These are phyloP conservation scores for Portunus trituberculatus DNA, from an alignment of 1,140 invertebrate species.

Conservation along the genomic window DNA sequence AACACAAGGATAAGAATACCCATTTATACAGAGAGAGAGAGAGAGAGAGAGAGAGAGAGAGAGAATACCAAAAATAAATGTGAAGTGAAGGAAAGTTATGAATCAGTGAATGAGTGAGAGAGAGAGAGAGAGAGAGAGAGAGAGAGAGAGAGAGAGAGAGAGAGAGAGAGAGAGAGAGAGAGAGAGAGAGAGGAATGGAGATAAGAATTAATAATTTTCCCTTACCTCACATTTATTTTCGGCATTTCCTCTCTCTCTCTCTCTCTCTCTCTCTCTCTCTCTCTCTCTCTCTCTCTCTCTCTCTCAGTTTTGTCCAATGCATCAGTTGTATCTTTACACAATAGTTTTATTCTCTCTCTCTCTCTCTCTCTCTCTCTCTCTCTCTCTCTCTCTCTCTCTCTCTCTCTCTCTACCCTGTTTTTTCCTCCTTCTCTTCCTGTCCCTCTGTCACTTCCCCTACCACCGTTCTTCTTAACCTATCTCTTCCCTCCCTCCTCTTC, in stretches of 20 bases:
- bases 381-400: no score
- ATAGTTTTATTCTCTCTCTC: neutral
- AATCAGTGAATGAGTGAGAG: no score
- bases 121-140: neutral
- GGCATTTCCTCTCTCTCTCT: no score
- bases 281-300: no score
- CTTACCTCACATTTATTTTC: no score
- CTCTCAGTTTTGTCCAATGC: neutral
- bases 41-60: conserved; percentile 45
- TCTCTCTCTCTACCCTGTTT: neutral
- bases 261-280: no score
- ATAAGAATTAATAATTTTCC: no score
- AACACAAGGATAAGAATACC: neutral
- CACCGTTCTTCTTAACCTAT: neutral
- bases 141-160: neutral
- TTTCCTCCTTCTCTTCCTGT: neutral
- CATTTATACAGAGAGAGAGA: conserved; percentile 21
- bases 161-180: no score
- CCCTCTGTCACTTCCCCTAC: neutral
- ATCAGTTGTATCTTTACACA: neutral
- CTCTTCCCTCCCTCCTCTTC: neutral
- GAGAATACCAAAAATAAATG: neutral
- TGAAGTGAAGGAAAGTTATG: neutral
- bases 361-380: no score
- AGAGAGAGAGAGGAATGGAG: no score